Conservation (phyloP, 2,113 vertebrate species). For the Nicator chloris region DNA sequence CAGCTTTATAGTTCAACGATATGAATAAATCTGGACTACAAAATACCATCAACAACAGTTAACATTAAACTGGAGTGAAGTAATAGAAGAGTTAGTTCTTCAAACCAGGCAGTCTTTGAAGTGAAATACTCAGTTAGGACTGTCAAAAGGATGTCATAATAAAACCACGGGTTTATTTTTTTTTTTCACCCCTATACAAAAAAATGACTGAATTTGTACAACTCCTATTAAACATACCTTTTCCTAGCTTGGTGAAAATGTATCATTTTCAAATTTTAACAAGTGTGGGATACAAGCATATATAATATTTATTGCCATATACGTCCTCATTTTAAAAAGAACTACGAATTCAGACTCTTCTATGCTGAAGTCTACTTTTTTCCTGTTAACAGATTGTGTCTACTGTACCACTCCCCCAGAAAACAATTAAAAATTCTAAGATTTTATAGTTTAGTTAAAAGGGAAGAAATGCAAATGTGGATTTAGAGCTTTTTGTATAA, state of each 20-base stretch:
- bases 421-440: constrained; percentile 76
- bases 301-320: constrained; percentile 64
- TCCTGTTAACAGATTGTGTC: constrained; percentile 49
- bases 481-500: constrained; percentile 77
- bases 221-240: constrained; percentile 67
- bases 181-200: constrained; percentile 65
- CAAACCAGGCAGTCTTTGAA: constrained; percentile 67
- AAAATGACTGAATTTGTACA: constrained; percentile 69
- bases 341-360: constrained; percentile 68
- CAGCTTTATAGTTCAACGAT: constrained; percentile 50
- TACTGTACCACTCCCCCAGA: constrained; percentile 51
- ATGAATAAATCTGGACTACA: constrained; percentile 55
- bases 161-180: constrained; percentile 62
- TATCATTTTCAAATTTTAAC: constrained; percentile 65
- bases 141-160: constrained; percentile 67
- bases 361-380: constrained; percentile 51
- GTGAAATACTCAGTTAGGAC: constrained; percentile 65
- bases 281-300: constrained; percentile 67
- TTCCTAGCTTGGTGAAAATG: constrained; percentile 65
- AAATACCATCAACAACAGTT: constrained; percentile 66
- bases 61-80: constrained; percentile 68
- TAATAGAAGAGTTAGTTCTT: constrained; percentile 60
- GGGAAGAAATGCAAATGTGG: constrained; percentile 75
- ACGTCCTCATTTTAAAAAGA: constrained; percentile 73
- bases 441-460: constrained; percentile 77